A percentile compares a stretch with the other conserved stretches of the same genome.
These are phyloP conservation scores for Watersipora subatra DNA, from an alignment of 1,140 invertebrate genomes.

Conservation along the genomic window DNA sequence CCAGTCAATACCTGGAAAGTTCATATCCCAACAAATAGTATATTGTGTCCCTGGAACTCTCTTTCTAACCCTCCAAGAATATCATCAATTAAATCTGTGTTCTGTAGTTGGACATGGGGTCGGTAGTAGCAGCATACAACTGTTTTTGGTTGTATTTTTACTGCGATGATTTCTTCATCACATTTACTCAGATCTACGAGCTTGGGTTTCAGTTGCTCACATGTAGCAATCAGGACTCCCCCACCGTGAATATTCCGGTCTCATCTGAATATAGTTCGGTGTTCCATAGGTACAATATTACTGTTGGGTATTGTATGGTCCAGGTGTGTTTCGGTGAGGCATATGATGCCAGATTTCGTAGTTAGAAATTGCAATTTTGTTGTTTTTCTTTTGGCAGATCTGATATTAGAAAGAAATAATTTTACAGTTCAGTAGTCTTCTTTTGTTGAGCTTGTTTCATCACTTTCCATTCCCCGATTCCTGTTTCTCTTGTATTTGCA, in stretches of 20 bases:
- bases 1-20: neutral
- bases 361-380: neutral
- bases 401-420: neutral
- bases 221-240: too few relatives aligned
- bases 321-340: neutral
- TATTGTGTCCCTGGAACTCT: neutral
- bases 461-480: neutral
- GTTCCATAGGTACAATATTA: neutral
- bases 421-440: neutral
- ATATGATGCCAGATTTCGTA: neutral
- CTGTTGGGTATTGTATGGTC: neutral
- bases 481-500: neutral
- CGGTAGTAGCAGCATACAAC: neutral
- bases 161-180: neutral
- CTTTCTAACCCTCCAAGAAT: neutral
- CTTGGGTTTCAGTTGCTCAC: neutral
- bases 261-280: neutral
- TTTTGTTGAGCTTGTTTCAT: neutral
- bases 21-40: neutral
- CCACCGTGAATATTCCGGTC: neutral
- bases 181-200: neutral
- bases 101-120: neutral
- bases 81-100: neutral
- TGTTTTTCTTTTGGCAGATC: neutral
- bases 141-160: neutral